Percentiles rank a stretch among this genome's conserved stretches.
Evolutionary conservation across 2,797 vertebrate genomes (phyloP).

Genomic region (Tangara arthus): DNA sequence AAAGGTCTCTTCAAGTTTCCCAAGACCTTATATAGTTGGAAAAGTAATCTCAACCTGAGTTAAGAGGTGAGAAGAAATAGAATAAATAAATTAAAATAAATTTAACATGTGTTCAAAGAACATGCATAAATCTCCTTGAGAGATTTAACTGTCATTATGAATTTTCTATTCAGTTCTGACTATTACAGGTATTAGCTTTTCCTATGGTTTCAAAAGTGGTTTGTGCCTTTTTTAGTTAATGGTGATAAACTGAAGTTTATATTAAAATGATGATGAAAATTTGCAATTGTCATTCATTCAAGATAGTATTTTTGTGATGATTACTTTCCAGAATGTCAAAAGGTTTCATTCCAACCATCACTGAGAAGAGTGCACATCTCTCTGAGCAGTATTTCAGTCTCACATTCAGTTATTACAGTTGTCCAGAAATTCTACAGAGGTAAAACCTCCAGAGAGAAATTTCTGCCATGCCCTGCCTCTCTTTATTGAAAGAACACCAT

Average conservation of each 20-base stretch:
- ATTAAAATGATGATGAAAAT: not conserved
- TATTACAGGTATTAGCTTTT: not conserved
- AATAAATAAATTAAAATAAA: not conserved
- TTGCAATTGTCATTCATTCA: not conserved
- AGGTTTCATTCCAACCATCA: not conserved
- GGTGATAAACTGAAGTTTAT: not conserved
- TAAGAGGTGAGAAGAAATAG: not conserved
- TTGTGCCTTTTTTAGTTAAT: not conserved
- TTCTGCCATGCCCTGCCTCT: not conserved
- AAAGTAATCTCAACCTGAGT: not conserved
- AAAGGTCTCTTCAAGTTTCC: not conserved
- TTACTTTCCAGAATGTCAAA: not conserved
- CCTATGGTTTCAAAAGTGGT: not conserved
- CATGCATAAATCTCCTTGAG: not conserved
- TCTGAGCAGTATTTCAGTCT: not conserved
- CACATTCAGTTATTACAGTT: not conserved
- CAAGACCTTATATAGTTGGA: not conserved
- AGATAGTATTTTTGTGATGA: not conserved
- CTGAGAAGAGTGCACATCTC: not conserved
- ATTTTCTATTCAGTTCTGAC: not conserved
- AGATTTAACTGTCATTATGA: not conserved
- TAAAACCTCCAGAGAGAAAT: not conserved
- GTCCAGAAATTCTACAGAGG: not conserved
- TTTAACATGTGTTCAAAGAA: not conserved
- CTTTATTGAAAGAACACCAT: not conserved